Evolutionary conservation across 2,113 vertebrate genomes (phyloP), one percentile per base, ranked within the genome.

Genomic region (Gnathonemus longibarbis): DNA sequence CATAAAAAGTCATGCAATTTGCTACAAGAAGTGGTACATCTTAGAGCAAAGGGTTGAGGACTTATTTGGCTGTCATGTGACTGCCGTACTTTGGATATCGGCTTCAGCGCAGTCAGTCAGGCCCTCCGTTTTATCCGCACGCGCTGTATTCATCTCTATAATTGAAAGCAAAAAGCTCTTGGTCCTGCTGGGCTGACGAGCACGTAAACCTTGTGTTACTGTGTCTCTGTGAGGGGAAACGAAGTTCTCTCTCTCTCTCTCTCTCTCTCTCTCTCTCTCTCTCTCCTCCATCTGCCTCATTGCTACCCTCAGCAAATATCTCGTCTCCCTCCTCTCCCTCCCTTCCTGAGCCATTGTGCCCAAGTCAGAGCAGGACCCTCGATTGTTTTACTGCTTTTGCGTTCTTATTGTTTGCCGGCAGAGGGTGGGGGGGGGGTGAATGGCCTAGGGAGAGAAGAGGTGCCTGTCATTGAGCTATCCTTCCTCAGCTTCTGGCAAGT

Each of bases 381-480:
- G 77, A 92, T 93, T 92, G 92, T 92, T 93, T 93, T 90, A 80
- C 62, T 74, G 89, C 90, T 91, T 93, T 39, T 94, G 92, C 90
- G 87, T 91, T 89, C 88, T 91, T 85, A 92, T 93, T 94, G 93
- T 95, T 93, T 58, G 49, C 74, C 27, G 49, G 49, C 66, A 19
- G 42, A n/a, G n/a, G n/a, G n/a, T n/a, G 49, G 45, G 24, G 70
- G 70, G 70, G 74, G 74, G 35, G 31, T 7, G 87, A 27, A 66
- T 17, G 21, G 31, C 52, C 56, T 45, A 17, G 87, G 39, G 87
- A 58, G 53, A 31, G 53, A 19, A 45, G 13, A 45, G 53, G 48
- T 17, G 8, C 39, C 87, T 35, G 52, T 62, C 58, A 74, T 48
- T 88, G 88, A 70, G 8, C 58, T 49, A 48, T 70, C 52, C 88